Conservation (phyloP, 2,113 vertebrate genomes). For the Poicephalus gulielmi region DNA sequence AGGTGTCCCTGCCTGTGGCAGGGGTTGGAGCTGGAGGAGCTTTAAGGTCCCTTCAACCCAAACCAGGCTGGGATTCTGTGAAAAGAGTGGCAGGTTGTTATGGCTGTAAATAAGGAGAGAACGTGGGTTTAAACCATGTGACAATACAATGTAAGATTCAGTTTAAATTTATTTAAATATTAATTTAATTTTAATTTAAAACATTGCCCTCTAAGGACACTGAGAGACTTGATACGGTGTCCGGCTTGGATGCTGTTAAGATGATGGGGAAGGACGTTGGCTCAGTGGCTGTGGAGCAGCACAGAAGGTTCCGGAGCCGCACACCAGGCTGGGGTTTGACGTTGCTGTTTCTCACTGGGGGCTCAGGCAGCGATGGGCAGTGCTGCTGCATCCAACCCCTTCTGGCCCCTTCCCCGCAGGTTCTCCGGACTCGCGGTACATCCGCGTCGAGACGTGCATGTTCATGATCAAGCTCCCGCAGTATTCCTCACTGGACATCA, state of each 20-base stretch:
- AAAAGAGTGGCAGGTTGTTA: fast-evolving
- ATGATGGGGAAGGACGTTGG: fast-evolving
- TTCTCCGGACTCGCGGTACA: constrained; percentile 91
- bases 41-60: background rate
- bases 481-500: constrained; percentile 93
- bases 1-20: background rate
- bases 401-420: constrained; percentile 67
- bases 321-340: fast-evolving
- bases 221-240: fast-evolving
- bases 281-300: background rate
- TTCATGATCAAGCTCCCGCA: constrained; percentile 99
- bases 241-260: background rate
- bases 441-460: constrained; percentile 98
- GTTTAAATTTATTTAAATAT: background rate
- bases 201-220: background rate
- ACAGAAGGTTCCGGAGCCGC: fast-evolving
- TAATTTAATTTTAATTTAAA: background rate
- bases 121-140: background rate
- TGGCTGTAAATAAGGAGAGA: background rate
- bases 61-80: background rate
- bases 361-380: background rate
- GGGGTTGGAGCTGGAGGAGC: background rate
- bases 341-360: background rate
- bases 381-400: fast-evolving
- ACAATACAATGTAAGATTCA: background rate